These are phyloP conservation scores for Ctenopoma multispine DNA, from an alignment of 2,797 vertebrate genomes.

Conservation along the genomic window DNA sequence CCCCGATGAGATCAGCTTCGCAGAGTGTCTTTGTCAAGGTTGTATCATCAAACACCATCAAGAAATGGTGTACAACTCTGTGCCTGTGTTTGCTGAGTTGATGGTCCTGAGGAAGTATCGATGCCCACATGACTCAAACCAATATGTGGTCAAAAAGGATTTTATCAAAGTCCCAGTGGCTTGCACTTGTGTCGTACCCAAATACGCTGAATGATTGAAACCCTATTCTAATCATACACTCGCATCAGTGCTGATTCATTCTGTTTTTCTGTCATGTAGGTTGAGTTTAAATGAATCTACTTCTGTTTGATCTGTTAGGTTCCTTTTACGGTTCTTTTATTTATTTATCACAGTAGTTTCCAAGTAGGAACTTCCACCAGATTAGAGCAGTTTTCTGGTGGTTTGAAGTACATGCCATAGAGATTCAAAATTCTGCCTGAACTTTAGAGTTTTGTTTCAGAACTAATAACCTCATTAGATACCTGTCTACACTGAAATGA, in stretches of 20 bases:
- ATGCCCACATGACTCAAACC: conserved; percentile 36
- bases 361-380: too few species aligned
- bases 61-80: conserved; percentile 76
- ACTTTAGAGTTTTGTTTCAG: too few species aligned
- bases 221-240: not conserved
- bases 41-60: conserved; percentile 79
- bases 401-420: too few species aligned
- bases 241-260: not conserved
- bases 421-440: too few species aligned
- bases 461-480: too few species aligned
- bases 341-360: too few species aligned
- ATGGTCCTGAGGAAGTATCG: conserved; percentile 72
- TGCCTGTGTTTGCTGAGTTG: conserved; percentile 68
- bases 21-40: conserved; percentile 83
- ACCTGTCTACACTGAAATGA: too few species aligned
- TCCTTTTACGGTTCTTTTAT: too few species aligned
- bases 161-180: conserved; percentile 80
- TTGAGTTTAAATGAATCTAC: too few species aligned
- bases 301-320: too few species aligned
- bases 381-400: too few species aligned
- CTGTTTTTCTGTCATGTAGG: too few species aligned
- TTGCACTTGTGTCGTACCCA: conserved; percentile 84
- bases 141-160: conserved; percentile 58
- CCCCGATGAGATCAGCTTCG: conserved; percentile 77
- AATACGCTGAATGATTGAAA: fast-evolving